Base-by-base conservation (phyloP, 1,140 invertebrate species). In the Cherax quadricarinatus region DNA sequence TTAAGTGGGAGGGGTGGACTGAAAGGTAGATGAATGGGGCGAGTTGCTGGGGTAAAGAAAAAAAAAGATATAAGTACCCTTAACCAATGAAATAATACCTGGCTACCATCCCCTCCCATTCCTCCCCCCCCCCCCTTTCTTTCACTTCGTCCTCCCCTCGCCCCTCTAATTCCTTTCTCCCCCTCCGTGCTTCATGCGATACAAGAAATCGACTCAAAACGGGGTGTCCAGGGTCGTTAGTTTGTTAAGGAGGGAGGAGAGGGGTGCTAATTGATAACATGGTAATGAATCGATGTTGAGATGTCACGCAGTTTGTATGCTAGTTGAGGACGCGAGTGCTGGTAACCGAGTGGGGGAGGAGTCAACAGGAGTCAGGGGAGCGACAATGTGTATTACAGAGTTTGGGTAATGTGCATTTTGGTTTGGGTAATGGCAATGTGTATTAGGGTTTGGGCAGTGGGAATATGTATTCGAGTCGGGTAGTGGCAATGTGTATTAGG, bases 51-150 rank as follows among this genome's bases (percentile, higher is more conserved):
- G 1, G 24, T 9, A 60, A 83, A 7, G 0, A 48, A 51, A 24
- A 7, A 62, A 51, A 2, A 41, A 41, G 30, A 41, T 41, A 41
- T 41, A 41, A 41, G 30, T 30, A 83, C 18, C 14, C 49, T 49
- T 51, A 89, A 70, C 79, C 48, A 83, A 70, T 82, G 48, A 83
- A 60, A 89, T n/a, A 83, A 53, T 78, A 75, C 85, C 85, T 87
- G 49, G 53, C 78, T 14, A 1, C 3, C 30, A 21, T 21, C 51
- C 24, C 62, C 30, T 57, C 30, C 16, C 51, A 4, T 21, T 18
- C 79, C 87, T 12, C 70, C 21, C 21, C 48, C 24, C 49, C 51
- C 53, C 87, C 2, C 53, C 80, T 41, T 41, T 41, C 30, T 41
- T 41, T 41, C 4, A 21, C 48, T n/a, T 48, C 78, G 66, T 16